Evolutionary conservation across 2,888 invertebrate species (phyloP), one percentile per base, ranked within the genome.

Genomic region (Apamea epomidion): DNA sequence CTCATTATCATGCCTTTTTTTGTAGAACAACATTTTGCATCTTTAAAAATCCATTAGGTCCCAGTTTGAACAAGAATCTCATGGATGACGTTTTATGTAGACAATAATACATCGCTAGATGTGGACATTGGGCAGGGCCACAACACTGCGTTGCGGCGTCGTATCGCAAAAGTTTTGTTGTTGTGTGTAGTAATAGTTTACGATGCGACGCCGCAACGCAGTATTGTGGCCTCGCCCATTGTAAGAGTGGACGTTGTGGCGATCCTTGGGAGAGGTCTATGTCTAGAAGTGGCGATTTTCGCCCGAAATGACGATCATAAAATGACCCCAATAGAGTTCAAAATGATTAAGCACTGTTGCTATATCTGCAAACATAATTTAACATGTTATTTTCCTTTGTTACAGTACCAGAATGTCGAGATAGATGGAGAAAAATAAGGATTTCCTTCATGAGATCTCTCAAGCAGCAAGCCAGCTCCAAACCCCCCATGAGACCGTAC

Each of bases 401-500:
- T 88, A 45, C 90, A 91, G 91, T 91, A 54, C 86, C 88, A 18
- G 90, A 91, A 51, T 92, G 91, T 74, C 88, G 91, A 74, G 91
- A 91, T 54, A 90, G 89, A 87, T 92, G 92, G 91, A 84, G 92
- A 4, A 91, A 91, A 75, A 91, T 92, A 75, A 76, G 91, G 21
- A 91, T 91, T 48, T 91, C 91, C 0, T 92, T 86, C 79, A 90
- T 90, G 88, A 87, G 92, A 48, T 91, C 90, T 3, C 65, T 91
- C 1, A 91, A 90, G 79, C 90, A 89, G 37, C 82, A 87, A 48
- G 86, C 85, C 14, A 87, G 88, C n/a, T 82, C 86, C 25, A 87
- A 86, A 25, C 87, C 89, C 0, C 88, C 89, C 0, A 89, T 86
- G 83, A 86, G 90, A 81, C 90, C 90, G 0, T 92, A 92, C 64